phyloP scores from a whole-genome alignment of 2,797 vertebrate species.

The Pelodytes ibericus region DNA sequence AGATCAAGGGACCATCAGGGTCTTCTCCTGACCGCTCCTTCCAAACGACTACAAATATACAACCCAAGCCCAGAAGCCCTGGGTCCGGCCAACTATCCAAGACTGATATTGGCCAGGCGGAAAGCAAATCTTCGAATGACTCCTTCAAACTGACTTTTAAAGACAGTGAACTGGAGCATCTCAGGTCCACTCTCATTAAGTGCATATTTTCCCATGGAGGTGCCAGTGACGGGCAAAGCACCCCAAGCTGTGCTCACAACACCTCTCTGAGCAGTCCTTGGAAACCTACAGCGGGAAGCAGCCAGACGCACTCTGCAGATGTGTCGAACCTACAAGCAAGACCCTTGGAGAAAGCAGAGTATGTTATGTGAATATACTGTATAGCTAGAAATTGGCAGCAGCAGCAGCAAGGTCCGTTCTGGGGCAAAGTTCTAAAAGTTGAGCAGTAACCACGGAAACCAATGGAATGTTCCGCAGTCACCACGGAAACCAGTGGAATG shows the following conservation, averaged over 20 bases:
- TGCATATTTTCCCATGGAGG: constrained; percentile 51
- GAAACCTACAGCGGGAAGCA: neutral
- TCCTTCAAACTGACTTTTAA: constrained; percentile 17
- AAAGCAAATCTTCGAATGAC: constrained; percentile 50
- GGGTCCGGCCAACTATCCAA: neutral
- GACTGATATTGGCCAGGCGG: constrained; percentile 12
- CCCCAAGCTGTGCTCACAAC: constrained; percentile 20
- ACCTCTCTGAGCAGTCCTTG: constrained; percentile 30
- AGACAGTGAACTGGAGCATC: constrained; percentile 49
- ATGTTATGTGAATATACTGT: too few species aligned
- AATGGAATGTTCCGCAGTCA: too few species aligned
- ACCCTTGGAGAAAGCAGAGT: constrained; percentile 68
- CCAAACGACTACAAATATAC: neutral
- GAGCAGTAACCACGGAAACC: too few species aligned
- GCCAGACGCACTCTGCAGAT: constrained; percentile 11
- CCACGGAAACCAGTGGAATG: too few species aligned
- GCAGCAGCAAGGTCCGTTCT: too few species aligned
- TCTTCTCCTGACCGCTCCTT: accelerated
- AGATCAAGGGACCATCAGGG: constrained; percentile 20
- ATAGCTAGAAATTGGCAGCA: too few species aligned
- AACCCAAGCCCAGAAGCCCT: neutral
- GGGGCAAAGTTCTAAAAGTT: too few species aligned
- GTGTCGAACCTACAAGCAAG: constrained; percentile 43
- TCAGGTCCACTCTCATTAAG: constrained; percentile 55
- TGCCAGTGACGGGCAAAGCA: constrained; percentile 10